A percentile compares a stretch with the other conserved stretches of the same genome.
phyloP scores from a whole-genome alignment of 2,113 vertebrate species.

The Platanista minor region DNA sequence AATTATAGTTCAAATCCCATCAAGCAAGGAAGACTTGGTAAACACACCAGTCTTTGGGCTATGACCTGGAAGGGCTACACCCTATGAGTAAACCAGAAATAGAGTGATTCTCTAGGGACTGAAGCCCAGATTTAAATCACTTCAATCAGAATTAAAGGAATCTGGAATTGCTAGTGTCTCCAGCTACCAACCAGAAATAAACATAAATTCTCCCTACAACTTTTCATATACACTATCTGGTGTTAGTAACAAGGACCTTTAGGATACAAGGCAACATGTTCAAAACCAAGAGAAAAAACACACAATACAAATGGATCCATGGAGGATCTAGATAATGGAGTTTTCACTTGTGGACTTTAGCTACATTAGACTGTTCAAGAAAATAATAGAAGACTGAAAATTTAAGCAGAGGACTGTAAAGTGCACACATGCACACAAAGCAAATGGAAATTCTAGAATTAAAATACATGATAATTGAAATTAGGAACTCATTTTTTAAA shows the following conservation, averaged over 20 bases:
- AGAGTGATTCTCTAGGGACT: background rate
- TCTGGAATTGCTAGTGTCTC: background rate
- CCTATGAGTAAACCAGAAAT: background rate
- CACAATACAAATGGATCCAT: background rate
- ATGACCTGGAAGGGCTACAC: background rate
- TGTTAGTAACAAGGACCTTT: background rate
- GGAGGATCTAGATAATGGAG: background rate
- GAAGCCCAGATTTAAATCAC: background rate
- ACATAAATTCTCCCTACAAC: background rate
- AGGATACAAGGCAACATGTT: background rate
- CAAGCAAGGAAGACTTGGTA: background rate
- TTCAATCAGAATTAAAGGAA: background rate
- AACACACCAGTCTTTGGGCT: background rate
- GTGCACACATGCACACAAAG: background rate
- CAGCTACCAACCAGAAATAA: background rate
- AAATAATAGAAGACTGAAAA: background rate
- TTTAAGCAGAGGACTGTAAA: background rate
- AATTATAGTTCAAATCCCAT: background rate
- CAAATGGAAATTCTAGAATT: background rate
- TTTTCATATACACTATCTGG: background rate
- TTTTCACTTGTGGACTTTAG: background rate
- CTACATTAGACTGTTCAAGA: background rate
- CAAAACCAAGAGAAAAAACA: background rate
- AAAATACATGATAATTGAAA: background rate
- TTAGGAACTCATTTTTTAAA: background rate